Percentiles rank a stretch among this genome's conserved stretches.
Conservation (phyloP, 2,113 vertebrate genomes). For the Seriola rivoliana region DNA sequence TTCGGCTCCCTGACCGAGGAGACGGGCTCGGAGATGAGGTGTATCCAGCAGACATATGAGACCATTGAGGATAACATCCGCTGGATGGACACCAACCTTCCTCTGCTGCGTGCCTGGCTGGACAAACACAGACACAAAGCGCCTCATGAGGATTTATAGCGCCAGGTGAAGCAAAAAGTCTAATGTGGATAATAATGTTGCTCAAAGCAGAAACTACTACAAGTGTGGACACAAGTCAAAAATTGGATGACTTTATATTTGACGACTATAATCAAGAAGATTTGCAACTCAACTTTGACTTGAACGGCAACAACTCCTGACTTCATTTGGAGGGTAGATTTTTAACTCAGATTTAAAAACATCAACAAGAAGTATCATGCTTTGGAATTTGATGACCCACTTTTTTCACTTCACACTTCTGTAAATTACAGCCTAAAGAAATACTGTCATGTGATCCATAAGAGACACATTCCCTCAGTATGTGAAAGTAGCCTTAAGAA, state of each 20-base stretch:
- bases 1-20: conserved; percentile 88
- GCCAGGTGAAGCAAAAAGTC: background rate
- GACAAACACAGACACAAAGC: conserved; percentile 42
- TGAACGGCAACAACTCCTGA: background rate
- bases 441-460: background rate
- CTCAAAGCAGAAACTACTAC: background rate
- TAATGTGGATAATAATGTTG: background rate
- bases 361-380: background rate
- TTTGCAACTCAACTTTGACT: background rate
- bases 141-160: conserved; percentile 68
- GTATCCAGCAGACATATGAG: conserved; percentile 89
- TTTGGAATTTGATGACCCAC: background rate
- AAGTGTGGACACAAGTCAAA: background rate
- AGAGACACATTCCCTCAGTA: background rate
- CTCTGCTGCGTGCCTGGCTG: conserved; percentile 87
- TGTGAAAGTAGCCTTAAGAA: background rate
- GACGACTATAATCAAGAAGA: background rate
- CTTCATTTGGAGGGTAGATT: background rate
- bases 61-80: conserved; percentile 91
- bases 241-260: background rate
- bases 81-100: conserved; percentile 90
- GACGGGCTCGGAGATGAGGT: conserved; percentile 86
- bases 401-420: background rate
- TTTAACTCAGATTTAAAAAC: background rate
- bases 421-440: background rate